Conservation (phyloP, 2,113 vertebrate genomes). For the Anser brachyrhynchus region DNA sequence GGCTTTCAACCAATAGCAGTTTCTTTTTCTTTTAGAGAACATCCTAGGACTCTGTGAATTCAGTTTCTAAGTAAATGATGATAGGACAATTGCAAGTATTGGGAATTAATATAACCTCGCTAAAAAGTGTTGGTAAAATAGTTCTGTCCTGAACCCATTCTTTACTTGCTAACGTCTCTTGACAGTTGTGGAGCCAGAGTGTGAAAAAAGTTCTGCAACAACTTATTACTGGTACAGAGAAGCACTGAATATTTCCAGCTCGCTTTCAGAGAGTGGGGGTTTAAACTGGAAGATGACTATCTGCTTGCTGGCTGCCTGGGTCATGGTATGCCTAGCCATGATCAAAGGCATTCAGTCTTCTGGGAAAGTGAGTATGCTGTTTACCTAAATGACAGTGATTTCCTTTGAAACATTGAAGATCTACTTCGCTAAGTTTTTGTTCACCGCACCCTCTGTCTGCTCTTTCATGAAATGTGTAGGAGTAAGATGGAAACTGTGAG, state of each 20-base stretch:
- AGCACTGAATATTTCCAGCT: slow-evolving; percentile 92
- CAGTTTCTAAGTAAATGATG: background rate
- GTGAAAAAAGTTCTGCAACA: slow-evolving; percentile 95
- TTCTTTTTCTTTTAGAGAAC: background rate
- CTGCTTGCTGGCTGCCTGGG: slow-evolving; percentile 91
- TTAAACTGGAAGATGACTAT: slow-evolving; percentile 97
- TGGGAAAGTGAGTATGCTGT: slow-evolving; percentile 87
- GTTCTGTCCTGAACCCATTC: background rate
- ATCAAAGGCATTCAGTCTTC: slow-evolving; percentile 99
- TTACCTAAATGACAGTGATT: background rate
- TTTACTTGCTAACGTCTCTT: slow-evolving; percentile 22
- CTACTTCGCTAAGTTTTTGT: background rate
- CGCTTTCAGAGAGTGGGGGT: slow-evolving; percentile 90
- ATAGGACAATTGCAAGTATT: background rate
- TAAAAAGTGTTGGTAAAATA: background rate
- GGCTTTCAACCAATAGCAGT: background rate
- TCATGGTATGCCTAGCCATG: slow-evolving; percentile 95
- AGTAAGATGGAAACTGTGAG: background rate
- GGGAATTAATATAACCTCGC: background rate
- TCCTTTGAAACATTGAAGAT: background rate
- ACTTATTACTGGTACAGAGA: slow-evolving; percentile 97
- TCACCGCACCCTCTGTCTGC: background rate
- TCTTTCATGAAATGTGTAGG: background rate
- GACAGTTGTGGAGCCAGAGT: slow-evolving; percentile 92
- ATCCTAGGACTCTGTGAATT: background rate